These are phyloP conservation scores for Istiophorus platypterus DNA, from an alignment of 2,113 vertebrate species.

Conservation along the genomic window DNA sequence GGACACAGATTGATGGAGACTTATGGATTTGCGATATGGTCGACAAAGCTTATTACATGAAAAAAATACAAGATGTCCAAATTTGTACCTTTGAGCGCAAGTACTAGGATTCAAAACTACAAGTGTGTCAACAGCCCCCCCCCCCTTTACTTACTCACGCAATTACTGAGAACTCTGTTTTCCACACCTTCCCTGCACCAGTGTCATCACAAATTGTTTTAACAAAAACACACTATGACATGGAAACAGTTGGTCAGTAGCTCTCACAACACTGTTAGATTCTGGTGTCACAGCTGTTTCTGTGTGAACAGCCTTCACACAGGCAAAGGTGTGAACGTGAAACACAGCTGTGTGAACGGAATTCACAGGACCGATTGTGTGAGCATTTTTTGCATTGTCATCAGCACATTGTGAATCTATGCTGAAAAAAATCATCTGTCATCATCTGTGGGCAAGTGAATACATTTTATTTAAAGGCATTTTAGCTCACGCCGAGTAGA, in stretches of 20 bases:
- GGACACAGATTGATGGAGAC: not conserved
- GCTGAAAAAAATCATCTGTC: not conserved
- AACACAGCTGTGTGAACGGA: not conserved
- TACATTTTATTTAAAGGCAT: conserved; percentile 14
- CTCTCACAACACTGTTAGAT: not conserved
- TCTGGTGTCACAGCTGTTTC: not conserved
- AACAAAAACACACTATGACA: not conserved
- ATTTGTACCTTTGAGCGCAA: no score
- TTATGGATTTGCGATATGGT: not conserved
- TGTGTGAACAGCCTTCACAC: not conserved
- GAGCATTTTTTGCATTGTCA: not conserved
- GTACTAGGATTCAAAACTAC: not conserved
- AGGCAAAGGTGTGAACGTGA: not conserved
- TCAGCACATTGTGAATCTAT: not conserved
- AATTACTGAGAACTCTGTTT: conserved; percentile 11
- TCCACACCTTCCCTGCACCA: conserved; percentile 2
- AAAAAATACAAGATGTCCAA: not conserved
- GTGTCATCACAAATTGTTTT: conserved; percentile 9
- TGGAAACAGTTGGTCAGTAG: not conserved
- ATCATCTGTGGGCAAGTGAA: not conserved
- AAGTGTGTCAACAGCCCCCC: no score
- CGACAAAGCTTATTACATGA: not conserved
- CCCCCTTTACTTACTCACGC: not conserved
- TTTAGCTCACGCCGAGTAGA: not conserved
- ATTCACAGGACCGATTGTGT: not conserved